A percentile compares a stretch with the other conserved stretches of the same genome.
phyloP scores from a whole-genome alignment of 2,797 vertebrate genomes.

The Potorous gilbertii region DNA sequence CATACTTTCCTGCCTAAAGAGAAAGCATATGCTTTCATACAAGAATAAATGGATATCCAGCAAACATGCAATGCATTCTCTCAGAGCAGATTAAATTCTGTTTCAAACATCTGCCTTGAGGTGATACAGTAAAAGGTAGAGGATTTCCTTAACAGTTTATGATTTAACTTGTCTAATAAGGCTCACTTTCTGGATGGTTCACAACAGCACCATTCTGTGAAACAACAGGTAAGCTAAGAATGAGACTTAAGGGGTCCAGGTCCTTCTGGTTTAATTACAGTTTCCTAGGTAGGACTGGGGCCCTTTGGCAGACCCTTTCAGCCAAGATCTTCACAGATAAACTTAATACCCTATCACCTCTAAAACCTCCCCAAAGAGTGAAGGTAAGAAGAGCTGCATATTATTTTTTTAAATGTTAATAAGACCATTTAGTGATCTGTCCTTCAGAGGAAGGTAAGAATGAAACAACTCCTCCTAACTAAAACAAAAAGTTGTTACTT shows the following conservation, averaged over 20 bases:
- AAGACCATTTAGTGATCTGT: conserved; percentile 56
- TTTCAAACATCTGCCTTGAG: conserved; percentile 4
- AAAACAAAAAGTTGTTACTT: conserved; percentile 5
- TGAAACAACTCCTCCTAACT: conserved; percentile 33
- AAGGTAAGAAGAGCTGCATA: conserved; percentile 19
- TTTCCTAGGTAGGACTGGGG: not conserved
- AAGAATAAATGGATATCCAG: conserved; percentile 45
- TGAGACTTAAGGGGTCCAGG: not conserved
- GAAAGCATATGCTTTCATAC: conserved; percentile 56
- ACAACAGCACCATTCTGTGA: not conserved
- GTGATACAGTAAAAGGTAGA: conserved; percentile 11
- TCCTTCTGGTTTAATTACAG: conserved; percentile 13
- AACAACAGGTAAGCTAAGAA: not conserved
- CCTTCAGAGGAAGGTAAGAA: conserved; percentile 36
- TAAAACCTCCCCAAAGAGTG: conserved; percentile 4
- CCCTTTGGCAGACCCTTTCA: not conserved
- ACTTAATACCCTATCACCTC: not conserved
- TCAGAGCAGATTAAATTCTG: conserved; percentile 44
- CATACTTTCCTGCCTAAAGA: conserved; percentile 32
- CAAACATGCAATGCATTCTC: conserved; percentile 44
- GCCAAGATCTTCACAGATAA: not conserved
- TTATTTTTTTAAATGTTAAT: conserved; percentile 30
- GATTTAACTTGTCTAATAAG: conserved; percentile 24
- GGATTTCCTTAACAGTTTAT: conserved; percentile 8
- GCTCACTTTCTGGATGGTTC: not conserved